phyloP scores from a whole-genome alignment of 2,113 vertebrate genomes.

The Grammomys surdaster region DNA sequence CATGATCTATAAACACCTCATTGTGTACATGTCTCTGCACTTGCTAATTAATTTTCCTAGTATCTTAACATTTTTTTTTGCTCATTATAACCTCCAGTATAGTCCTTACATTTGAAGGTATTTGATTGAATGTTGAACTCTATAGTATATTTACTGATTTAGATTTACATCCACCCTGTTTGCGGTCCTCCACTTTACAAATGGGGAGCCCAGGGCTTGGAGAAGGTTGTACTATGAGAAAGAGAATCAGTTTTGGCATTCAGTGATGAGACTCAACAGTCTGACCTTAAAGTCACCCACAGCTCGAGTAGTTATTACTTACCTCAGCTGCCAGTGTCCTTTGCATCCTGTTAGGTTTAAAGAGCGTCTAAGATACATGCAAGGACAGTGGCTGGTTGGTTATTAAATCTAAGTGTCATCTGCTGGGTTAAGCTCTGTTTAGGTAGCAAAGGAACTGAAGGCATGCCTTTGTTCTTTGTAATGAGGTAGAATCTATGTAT shows the following conservation, averaged over 20 bases:
- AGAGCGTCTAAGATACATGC: background rate
- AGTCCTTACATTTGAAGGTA: conserved; percentile 12
- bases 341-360: background rate
- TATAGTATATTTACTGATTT: conserved; percentile 5
- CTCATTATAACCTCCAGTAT: background rate
- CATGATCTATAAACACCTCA: conserved; percentile 17
- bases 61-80: conserved; percentile 18
- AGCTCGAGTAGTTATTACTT: background rate
- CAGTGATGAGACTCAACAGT: background rate
- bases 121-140: conserved; percentile 8
- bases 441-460: background rate
- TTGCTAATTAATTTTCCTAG: conserved; percentile 15
- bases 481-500: background rate
- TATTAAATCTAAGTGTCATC: background rate
- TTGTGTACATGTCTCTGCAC: background rate
- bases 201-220: background rate
- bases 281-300: background rate
- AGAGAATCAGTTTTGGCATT: background rate
- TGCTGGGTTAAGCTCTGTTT: background rate
- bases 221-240: background rate
- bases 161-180: background rate
- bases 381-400: background rate
- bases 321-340: background rate
- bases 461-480: background rate
- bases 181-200: background rate